These are phyloP conservation scores for Aselliscus stoliczkanus DNA, from an alignment of 2,797 vertebrate species.

Conservation along the genomic window DNA sequence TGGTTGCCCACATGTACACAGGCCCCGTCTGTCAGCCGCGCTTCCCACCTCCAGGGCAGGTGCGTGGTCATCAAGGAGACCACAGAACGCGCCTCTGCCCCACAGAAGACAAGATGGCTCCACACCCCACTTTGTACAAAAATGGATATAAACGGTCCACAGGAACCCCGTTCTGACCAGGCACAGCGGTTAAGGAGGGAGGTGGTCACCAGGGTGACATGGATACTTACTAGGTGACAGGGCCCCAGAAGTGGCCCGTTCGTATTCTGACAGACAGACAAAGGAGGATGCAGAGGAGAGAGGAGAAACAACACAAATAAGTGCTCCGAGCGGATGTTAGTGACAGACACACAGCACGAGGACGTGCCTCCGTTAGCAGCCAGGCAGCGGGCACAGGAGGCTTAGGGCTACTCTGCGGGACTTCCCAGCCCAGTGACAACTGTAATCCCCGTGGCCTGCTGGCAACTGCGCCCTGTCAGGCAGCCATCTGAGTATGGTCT, in stretches of 20 bases:
- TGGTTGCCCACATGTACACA: background rate
- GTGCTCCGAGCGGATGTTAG: slow-evolving; percentile 74
- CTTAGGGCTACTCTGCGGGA: fast-evolving
- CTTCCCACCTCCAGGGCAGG: background rate
- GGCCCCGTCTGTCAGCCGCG: background rate
- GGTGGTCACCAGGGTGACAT: slow-evolving; percentile 19
- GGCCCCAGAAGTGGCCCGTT: slow-evolving; percentile 93
- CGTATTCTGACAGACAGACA: slow-evolving; percentile 95
- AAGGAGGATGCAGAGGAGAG: slow-evolving; percentile 83
- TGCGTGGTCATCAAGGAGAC: slow-evolving; percentile 38
- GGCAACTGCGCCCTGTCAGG: fast-evolving
- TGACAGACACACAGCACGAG: slow-evolving; percentile 52
- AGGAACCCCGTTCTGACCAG: slow-evolving; percentile 35
- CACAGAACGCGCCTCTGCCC: background rate
- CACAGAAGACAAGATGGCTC: background rate
- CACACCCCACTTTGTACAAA: slow-evolving; percentile 8
- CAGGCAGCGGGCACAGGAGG: background rate
- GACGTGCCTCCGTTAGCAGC: slow-evolving; percentile 32
- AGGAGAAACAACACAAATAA: slow-evolving; percentile 84
- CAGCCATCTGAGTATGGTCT: background rate
- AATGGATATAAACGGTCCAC: background rate
- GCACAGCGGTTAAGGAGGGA: slow-evolving; percentile 51
- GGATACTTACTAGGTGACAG: slow-evolving; percentile 97
- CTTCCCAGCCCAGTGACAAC: background rate
- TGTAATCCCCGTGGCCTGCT: background rate